Base-by-base conservation (phyloP, 2,113 vertebrate species). In the Narcine bancroftii region DNA sequence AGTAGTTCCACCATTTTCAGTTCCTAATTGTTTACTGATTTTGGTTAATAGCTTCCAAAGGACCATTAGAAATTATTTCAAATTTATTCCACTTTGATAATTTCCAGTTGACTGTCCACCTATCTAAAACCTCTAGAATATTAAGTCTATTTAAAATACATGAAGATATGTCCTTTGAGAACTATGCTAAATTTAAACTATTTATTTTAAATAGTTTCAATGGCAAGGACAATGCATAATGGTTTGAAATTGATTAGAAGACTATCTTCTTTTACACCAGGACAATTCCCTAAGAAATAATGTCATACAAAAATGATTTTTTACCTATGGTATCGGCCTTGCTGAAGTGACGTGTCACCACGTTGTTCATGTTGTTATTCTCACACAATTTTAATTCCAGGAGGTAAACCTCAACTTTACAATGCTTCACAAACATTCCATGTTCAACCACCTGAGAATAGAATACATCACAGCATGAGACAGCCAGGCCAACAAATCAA, bases 341-440 rank as follows among this genome's bases (percentile, higher is more conserved):
- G 95, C 99, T 99, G 92, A 99, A 99, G 94, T 98, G 97, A 50
- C 97, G 96, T 17, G 97, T 97, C 89, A 98, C 93, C 42, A 97
- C 94, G 36, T 97, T 97, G 81, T 97, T 96, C 75, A 97, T 97
- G 94, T 99, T 95, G 0, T 97, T 97, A 94, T 97, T 97, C 93
- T 99, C 97, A 29, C 98, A 98, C 92, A 99, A 94, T 94, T 99
- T 99, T 93, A 99, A 95, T 94, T 99, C 98, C 87, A 99, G 94
- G 93, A 99, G 96, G 95, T 99, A 99, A 85, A 99, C 98, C 93
- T 99, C 99, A 65, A 99, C 99, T 93, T 99, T 99, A 93, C 97
- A 99, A 94, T 99, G 97, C 95, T 99, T 99, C 91, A 99, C 98
- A 96, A 99, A 99, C 93, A 99, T 96, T 92, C 99, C 99, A 15